A percentile compares a stretch with the other conserved stretches of the same genome.
These are phyloP conservation scores for Microctenopoma stevenorrisi DNA, from an alignment of 2,797 vertebrate genomes.

Conservation along the genomic window DNA sequence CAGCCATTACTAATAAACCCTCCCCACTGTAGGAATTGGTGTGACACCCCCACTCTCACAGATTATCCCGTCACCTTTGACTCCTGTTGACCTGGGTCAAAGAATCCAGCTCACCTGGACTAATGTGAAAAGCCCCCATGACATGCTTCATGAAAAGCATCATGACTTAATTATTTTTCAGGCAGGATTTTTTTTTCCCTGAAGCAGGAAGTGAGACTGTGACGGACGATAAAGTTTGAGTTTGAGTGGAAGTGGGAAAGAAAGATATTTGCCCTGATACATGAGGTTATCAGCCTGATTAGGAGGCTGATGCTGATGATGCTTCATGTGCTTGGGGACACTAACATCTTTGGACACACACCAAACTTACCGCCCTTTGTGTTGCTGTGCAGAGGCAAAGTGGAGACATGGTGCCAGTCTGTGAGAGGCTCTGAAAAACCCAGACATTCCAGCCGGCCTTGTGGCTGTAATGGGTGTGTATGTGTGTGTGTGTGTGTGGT, in stretches of 20 bases:
- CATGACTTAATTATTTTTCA: conserved; percentile 23
- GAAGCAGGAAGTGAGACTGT: neutral
- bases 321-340: conserved; percentile 42
- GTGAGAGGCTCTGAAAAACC: conserved; percentile 62
- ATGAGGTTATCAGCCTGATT: conserved; percentile 42
- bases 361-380: conserved; percentile 43
- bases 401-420: conserved; percentile 73
- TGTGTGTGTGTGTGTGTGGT: conserved; percentile 16
- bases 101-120: conserved; percentile 57
- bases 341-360: conserved; percentile 14
- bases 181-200: conserved; percentile 2
- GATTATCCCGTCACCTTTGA: conserved; percentile 81
- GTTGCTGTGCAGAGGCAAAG: conserved; percentile 29
- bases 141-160: conserved; percentile 1
- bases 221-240: neutral
- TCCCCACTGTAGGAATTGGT: conserved; percentile 59
- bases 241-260: neutral
- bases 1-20: conserved; percentile 60
- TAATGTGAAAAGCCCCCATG: conserved; percentile 27
- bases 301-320: conserved; percentile 43
- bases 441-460: conserved; percentile 71
- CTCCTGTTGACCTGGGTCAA: conserved; percentile 55
- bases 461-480: neutral
- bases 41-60: conserved; percentile 67
- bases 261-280: conserved; percentile 26